phyloP scores from a whole-genome alignment of 2,888 invertebrate species.

The Pemphredon lugubris region DNA sequence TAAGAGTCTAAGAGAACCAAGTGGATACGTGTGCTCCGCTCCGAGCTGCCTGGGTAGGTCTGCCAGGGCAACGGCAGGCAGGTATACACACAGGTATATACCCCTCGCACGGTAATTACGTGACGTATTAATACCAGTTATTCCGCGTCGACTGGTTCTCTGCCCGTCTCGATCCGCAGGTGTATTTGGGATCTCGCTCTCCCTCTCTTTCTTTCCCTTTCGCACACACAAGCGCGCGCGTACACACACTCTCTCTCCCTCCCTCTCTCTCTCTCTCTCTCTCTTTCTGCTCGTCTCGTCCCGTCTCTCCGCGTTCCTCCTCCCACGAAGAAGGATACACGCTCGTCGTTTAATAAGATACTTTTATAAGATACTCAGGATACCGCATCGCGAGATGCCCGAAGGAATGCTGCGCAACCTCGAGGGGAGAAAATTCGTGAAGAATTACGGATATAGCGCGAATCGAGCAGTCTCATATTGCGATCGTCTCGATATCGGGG shows the following conservation, averaged over 20 bases:
- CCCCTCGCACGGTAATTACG: constrained; percentile 75
- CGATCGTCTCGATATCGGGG: no score
- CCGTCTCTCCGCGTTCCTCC: not conserved
- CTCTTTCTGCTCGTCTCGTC: not conserved
- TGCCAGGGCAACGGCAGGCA: constrained; percentile 47
- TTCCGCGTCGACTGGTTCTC: constrained; percentile 76
- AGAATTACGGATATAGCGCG: no score
- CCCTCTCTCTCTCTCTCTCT: not conserved
- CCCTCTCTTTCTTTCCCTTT: not conserved
- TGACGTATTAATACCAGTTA: constrained; percentile 80
- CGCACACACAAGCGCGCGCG: no score
- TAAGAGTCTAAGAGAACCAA: constrained; percentile 27
- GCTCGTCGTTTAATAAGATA: constrained; percentile 16
- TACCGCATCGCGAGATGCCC: not conserved
- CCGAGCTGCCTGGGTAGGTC: constrained; percentile 36
- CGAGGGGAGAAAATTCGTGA: no score
- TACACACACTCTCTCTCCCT: not conserved
- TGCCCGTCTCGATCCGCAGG: constrained; percentile 73
- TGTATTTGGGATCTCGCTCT: constrained; percentile 63
- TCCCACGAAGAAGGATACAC: constrained; percentile 16
- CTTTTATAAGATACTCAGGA: constrained; percentile 7
- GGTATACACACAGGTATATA: constrained; percentile 63
- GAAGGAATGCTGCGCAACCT: no score
- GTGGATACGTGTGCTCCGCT: constrained; percentile 13
- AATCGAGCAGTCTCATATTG: no score